Percentiles rank a stretch among this genome's conserved stretches.
Conservation (phyloP, 2,888 invertebrate genomes). For the Lasius platythorax region DNA sequence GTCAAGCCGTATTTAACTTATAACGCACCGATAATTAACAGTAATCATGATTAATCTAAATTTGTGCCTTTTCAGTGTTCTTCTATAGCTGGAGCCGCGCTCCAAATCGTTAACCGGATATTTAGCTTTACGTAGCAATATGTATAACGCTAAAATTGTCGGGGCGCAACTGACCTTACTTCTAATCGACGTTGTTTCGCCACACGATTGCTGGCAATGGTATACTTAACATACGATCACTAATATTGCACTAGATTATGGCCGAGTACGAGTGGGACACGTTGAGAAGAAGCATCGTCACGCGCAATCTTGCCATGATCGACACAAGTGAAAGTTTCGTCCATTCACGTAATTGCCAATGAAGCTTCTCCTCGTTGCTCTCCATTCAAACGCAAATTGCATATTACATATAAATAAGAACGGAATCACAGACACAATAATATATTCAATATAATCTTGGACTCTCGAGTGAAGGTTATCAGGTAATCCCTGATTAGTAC, state of each 20-base stretch:
- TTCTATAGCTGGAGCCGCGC: not conserved
- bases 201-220: conserved; percentile 19
- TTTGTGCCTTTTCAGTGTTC: not conserved
- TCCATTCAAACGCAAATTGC: conserved; percentile 28
- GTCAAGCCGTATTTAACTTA: conserved; percentile 17
- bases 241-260: conserved; percentile 57
- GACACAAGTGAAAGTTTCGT: conserved; percentile 24
- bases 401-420: conserved; percentile 41
- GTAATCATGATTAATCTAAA: conserved; percentile 6
- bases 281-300: conserved; percentile 36
- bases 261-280: conserved; percentile 43
- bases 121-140: conserved; percentile 16
- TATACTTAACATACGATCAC: conserved; percentile 42
- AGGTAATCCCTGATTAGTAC: conserved; percentile 12
- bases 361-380: conserved; percentile 34
- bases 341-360: conserved; percentile 10
- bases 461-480: not conserved
- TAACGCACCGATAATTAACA: not conserved
- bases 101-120: not conserved
- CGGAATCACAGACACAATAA: conserved; percentile 51
- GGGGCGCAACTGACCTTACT: conserved; percentile 19
- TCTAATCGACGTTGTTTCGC: conserved; percentile 24
- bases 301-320: not conserved
- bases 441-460: conserved; percentile 36
- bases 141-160: not conserved